A percentile compares a stretch with the other conserved stretches of the same genome.
Conservation (phyloP, 2,113 vertebrate species). For the Halichoeres trimaculatus region DNA sequence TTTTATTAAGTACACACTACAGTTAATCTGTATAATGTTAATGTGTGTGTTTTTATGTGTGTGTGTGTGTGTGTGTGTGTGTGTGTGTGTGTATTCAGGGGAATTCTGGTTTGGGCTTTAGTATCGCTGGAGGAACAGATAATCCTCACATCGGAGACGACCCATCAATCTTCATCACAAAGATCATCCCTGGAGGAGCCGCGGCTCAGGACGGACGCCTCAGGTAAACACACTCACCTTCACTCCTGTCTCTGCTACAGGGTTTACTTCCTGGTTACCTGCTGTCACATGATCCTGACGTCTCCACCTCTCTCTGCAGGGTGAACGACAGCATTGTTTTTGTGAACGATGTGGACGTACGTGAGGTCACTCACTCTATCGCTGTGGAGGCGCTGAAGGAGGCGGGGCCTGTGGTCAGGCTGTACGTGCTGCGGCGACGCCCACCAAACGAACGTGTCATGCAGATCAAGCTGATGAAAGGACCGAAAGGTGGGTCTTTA, state of each 20-base stretch:
- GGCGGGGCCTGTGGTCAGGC: constrained; percentile 90
- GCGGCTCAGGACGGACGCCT: constrained; percentile 95
- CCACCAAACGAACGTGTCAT: constrained; percentile 83
- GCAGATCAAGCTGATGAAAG: constrained; percentile 92
- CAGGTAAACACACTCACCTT: constrained; percentile 79
- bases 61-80: constrained; percentile 33
- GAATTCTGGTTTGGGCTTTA: constrained; percentile 96
- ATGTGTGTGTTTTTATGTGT: constrained; percentile 35
- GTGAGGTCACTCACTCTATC: constrained; percentile 90
- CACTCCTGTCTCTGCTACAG: neutral
- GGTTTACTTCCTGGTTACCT: no score
- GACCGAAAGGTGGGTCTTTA: constrained; percentile 86
- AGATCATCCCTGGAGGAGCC: constrained; percentile 96
- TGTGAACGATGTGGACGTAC: constrained; percentile 90
- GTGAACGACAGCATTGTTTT: constrained; percentile 93
- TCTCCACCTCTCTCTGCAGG: constrained; percentile 65
- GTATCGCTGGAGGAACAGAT: constrained; percentile 96
- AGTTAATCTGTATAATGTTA: neutral
- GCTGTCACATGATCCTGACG: no score
- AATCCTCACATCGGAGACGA: constrained; percentile 97
- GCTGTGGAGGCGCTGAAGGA: constrained; percentile 93
- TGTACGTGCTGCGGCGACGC: constrained; percentile 89
- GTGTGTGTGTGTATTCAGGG: constrained; percentile 82
- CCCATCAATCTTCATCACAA: constrained; percentile 97
- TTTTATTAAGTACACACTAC: no score